Conservation (phyloP, 2,113 vertebrate species). For the Istiophorus platypterus region DNA sequence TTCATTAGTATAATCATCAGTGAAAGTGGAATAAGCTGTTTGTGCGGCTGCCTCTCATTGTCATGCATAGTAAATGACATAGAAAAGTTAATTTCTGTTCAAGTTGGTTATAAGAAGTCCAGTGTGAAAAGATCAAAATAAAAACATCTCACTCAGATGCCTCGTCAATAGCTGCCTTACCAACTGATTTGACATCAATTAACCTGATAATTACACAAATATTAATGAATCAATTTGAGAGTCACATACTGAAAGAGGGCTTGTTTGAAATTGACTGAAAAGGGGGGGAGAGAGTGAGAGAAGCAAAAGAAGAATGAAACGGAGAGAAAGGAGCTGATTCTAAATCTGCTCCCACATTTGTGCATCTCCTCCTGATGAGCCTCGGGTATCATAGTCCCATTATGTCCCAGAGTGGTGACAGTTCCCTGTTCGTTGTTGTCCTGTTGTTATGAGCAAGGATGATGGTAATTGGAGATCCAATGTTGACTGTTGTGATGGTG, state of each 20-base stretch:
- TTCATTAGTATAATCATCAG: no score
- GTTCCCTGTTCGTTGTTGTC: conserved; percentile 66
- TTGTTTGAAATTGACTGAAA: conserved; percentile 35
- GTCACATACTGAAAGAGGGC: conserved; percentile 32
- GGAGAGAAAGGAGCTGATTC: conserved; percentile 20
- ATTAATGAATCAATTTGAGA: conserved; percentile 64
- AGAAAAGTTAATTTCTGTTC: conserved; percentile 4
- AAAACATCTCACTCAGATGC: conserved; percentile 43
- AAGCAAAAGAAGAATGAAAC: neutral
- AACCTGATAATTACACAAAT: conserved; percentile 61
- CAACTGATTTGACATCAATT: conserved; percentile 49
- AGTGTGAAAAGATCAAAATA: conserved; percentile 17
- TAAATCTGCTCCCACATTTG: conserved; percentile 31
- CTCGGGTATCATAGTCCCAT: conserved; percentile 62
- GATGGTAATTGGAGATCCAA: conserved; percentile 75
- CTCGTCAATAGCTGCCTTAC: conserved; percentile 34
- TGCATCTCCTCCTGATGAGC: conserved; percentile 52
- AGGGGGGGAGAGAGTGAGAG: neutral
- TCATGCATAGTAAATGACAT: neutral
- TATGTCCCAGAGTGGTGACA: conserved; percentile 57
- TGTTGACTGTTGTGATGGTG: conserved; percentile 67
- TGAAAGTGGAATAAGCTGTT: neutral
- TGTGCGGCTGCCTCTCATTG: neutral
- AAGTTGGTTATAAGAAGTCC: neutral
- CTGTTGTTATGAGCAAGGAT: conserved; percentile 63